These are phyloP conservation scores for Andrena fulva DNA, from an alignment of 2,888 invertebrate genomes.

Conservation along the genomic window DNA sequence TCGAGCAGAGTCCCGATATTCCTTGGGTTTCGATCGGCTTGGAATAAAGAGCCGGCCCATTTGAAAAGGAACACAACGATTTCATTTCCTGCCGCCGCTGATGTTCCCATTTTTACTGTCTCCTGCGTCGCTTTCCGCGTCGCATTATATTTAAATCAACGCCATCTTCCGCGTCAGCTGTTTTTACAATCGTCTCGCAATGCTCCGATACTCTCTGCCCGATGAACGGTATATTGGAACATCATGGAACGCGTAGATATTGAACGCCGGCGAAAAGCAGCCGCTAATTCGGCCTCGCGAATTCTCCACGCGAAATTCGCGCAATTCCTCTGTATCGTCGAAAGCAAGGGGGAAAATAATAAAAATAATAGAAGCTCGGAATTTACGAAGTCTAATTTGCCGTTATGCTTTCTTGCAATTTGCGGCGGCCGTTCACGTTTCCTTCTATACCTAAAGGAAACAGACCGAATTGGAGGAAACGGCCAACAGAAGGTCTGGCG, in stretches of 20 bases:
- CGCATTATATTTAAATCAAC: conserved; percentile 45
- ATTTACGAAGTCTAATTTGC: conserved; percentile 39
- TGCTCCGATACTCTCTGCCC: conserved; percentile 16
- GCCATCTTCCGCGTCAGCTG: conserved; percentile 38
- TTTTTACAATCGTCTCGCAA: conserved; percentile 36
- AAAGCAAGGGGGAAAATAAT: neutral
- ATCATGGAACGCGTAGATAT: conserved; percentile 12
- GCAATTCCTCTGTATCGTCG: neutral
- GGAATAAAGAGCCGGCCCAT: conserved; percentile 3
- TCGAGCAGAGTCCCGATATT: neutral
- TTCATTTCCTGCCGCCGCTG: neutral
- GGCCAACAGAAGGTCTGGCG: neutral
- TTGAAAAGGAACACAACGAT: neutral
- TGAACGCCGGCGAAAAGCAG: conserved; percentile 25
- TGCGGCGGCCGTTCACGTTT: neutral
- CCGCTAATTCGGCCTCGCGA: conserved; percentile 22
- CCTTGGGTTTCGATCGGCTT: neutral
- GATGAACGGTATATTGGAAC: conserved; percentile 26
- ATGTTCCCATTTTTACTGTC: conserved; percentile 33
- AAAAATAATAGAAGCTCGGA: conserved; percentile 5
- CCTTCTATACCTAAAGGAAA: neutral
- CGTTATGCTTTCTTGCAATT: conserved; percentile 2
- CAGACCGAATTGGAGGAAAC: neutral
- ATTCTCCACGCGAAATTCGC: neutral
- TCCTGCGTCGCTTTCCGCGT: conserved; percentile 7